These are phyloP conservation scores for Notarius lentiginosus DNA, from an alignment of 2,113 vertebrate species.

Conservation along the genomic window DNA sequence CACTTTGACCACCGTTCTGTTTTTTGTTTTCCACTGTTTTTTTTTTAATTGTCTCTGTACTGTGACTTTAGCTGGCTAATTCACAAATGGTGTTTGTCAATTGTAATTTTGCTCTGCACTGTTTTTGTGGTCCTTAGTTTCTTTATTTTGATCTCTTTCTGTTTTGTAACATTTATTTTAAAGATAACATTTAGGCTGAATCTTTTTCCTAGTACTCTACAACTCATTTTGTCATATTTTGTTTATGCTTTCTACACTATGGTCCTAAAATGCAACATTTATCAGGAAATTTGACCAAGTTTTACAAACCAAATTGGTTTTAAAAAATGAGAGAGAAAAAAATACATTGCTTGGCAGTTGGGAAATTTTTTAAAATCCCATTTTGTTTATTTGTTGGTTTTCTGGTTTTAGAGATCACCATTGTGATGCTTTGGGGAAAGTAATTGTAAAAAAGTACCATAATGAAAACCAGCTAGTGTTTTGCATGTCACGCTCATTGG, in stretches of 20 bases:
- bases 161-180: not conserved
- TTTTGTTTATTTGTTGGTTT: not conserved
- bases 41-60: no score
- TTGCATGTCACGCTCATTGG: not conserved
- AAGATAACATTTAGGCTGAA: not conserved
- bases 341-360: not conserved
- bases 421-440: not conserved
- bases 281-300: no score
- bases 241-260: not conserved
- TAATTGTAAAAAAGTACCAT: not conserved
- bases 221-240: not conserved
- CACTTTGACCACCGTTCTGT: not conserved
- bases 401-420: not conserved
- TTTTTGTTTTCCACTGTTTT: no score
- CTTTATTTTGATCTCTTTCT: not conserved
- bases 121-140: not conserved
- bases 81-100: no score
- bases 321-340: not conserved
- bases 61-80: no score
- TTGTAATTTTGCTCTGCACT: no score
- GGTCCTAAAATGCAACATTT: not conserved
- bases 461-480: not conserved
- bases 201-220: not conserved
- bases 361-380: not conserved
- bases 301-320: no score